Evolutionary conservation across 2,797 vertebrate species (phyloP), one percentile per base, ranked within the genome.

Genomic region (Sphaeramia orbicularis): DNA sequence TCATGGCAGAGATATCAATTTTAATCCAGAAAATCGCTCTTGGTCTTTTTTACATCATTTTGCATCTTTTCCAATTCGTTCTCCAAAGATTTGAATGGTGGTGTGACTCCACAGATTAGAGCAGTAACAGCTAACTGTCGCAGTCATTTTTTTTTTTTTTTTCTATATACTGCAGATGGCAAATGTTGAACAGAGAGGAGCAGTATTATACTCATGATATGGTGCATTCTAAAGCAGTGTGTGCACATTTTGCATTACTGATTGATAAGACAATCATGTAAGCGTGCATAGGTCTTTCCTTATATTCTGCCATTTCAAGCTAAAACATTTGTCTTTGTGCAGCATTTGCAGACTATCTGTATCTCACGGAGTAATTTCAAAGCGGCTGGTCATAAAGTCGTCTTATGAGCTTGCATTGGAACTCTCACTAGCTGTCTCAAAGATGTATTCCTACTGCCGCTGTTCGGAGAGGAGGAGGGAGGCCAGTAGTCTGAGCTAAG

Each of bases 1-100:
- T 87, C 72, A 71, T 64, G 63, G 69, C 50, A 61, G 37, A 56
- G 45, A 67, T 71, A 68, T 83, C 62, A 37, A 65, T 86, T 84
- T 58, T 21, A 58, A 35, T 49, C 42, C 48, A 35, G 44, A 77
- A 84, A 78, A 77, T 84, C 16, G 9, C 42, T 55, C 58, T 45
- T 65, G 24, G 78, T 65, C 36, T 74, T 49, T 51, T 65, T 80
- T 49, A 60, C 47, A 65, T 69, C 30, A 41, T 47, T 71, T 48
- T 71, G 64, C 43, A 71, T 72, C 15, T 61, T 77, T 74, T 51
- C 35, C 48, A 45, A 69, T 65, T 58, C 2, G 10, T 72, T 66
- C 52, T 51, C 13, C 19, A 30, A 47, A 55, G 63, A 68, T n/a
- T 2, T 43, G 50, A 30, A 43, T 58, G 55, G 50, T 41, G 55